Conservation (phyloP, 2,797 vertebrate genomes). For the Chaetodon trifasciatus region DNA sequence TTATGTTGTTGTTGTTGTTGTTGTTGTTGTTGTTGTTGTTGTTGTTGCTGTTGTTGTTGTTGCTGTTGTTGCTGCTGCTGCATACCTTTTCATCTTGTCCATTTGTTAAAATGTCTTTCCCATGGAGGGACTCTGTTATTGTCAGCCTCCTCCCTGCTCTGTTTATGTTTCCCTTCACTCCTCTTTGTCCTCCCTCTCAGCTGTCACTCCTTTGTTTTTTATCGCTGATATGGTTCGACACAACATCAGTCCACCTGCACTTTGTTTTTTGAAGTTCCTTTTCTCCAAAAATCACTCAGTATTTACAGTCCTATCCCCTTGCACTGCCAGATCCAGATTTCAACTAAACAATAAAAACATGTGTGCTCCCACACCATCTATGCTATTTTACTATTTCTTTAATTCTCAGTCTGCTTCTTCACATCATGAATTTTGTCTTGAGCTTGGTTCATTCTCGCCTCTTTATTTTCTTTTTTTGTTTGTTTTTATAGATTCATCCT, state of each 20-base stretch:
- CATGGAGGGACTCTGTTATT: background rate
- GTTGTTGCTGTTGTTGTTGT: too few relatives aligned
- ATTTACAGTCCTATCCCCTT: background rate
- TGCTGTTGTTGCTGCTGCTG: too few relatives aligned
- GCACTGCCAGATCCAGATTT: background rate
- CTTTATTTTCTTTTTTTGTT: background rate
- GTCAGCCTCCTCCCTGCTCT: background rate
- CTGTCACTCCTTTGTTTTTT: constrained; percentile 13
- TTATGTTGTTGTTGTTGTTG: too few relatives aligned
- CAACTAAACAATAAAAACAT: background rate
- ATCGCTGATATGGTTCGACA: background rate
- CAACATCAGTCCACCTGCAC: constrained; percentile 3
- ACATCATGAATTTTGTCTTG: background rate
- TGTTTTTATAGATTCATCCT: background rate
- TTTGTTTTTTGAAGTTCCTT: background rate
- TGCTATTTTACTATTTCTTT: too few relatives aligned
- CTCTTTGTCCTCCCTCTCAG: constrained; percentile 11
- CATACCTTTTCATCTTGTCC: too few relatives aligned
- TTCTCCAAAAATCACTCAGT: background rate
- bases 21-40: too few relatives aligned
- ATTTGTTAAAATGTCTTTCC: background rate
- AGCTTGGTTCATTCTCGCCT: background rate
- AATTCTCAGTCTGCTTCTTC: background rate
- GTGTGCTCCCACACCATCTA: too few relatives aligned
- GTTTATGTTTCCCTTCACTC: constrained; percentile 30